Conservation (phyloP, 2,797 vertebrate species). For the Nannoperca australis region DNA sequence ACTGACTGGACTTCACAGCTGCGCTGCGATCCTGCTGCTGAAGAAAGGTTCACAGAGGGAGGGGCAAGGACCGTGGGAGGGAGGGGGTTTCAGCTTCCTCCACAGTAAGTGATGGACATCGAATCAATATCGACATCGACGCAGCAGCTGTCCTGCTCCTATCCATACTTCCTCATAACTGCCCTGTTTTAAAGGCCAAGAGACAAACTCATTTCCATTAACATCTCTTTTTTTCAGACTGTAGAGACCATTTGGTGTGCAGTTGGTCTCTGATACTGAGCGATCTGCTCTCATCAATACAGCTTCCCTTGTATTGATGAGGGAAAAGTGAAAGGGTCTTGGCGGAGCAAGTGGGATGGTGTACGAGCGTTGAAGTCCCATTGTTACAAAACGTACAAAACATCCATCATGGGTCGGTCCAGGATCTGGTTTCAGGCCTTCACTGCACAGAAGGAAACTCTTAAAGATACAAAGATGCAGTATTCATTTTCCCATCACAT, state of each 20-base stretch:
- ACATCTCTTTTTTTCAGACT: constrained; percentile 39
- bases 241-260: constrained; percentile 57
- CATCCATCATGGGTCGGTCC: constrained; percentile 7
- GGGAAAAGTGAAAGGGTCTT: constrained; percentile 34
- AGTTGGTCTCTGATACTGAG: constrained; percentile 54
- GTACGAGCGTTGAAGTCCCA: neutral
- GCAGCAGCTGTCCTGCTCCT: constrained; percentile 81
- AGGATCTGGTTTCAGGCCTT: constrained; percentile 1
- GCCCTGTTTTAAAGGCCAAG: constrained; percentile 69
- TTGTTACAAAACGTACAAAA: constrained; percentile 10
- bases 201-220: constrained; percentile 72
- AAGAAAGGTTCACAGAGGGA: constrained; percentile 69
- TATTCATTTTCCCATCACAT: neutral
- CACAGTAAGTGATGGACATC: constrained; percentile 75
- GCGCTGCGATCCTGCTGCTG: constrained; percentile 59
- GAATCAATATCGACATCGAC: constrained; percentile 85
- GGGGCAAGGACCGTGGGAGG: constrained; percentile 42
- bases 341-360: neutral
- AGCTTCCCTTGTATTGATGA: constrained; percentile 51
- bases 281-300: constrained; percentile 64
- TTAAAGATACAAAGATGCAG: neutral
- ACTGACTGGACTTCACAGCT: constrained; percentile 67
- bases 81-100: constrained; percentile 49
- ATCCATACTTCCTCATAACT: constrained; percentile 74
- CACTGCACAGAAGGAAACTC: neutral